These are phyloP conservation scores for Trachythela sp. DNA, from an alignment of 64 coral and sea anemone species.

Conservation along the genomic window DNA sequence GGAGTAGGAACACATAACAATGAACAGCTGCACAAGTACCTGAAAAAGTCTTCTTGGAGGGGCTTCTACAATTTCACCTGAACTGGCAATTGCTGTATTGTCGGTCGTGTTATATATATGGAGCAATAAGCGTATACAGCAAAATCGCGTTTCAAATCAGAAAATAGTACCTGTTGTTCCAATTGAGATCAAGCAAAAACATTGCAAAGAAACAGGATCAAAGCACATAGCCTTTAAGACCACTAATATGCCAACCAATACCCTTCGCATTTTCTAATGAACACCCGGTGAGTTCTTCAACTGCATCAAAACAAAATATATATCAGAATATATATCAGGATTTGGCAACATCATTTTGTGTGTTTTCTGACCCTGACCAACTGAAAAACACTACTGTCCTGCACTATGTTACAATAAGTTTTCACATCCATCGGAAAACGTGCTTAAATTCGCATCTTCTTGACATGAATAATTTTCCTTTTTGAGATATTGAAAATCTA, in stretches of 20 bases:
- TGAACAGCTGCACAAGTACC: slow-evolving; percentile 32
- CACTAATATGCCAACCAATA: not conserved
- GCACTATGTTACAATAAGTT: not conserved
- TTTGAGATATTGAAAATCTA: not conserved
- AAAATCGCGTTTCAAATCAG: not conserved
- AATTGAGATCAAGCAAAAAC: not conserved
- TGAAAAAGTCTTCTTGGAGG: slow-evolving; percentile 45
- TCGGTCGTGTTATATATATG: slow-evolving; percentile 38
- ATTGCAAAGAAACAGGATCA: not conserved
- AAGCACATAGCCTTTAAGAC: no score
- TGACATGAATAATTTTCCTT: slow-evolving; percentile 13
- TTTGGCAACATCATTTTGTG: no score
- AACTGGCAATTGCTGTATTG: slow-evolving; percentile 46
- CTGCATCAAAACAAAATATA: not conserved
- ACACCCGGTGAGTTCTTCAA: not conserved
- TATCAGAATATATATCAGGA: not conserved
- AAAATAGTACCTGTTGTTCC: not conserved
- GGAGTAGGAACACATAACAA: slow-evolving; percentile 47
- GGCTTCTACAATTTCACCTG: slow-evolving; percentile 35
- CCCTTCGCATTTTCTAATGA: no score
- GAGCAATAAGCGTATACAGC: not conserved
- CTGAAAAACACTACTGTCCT: not conserved
- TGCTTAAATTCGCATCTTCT: slow-evolving; percentile 11
- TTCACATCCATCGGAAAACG: not conserved
- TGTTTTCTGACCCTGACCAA: not conserved